Evolutionary conservation across 2,113 vertebrate genomes (phyloP), one percentile per base, ranked within the genome.

Genomic region (Pteropus alecto): DNA sequence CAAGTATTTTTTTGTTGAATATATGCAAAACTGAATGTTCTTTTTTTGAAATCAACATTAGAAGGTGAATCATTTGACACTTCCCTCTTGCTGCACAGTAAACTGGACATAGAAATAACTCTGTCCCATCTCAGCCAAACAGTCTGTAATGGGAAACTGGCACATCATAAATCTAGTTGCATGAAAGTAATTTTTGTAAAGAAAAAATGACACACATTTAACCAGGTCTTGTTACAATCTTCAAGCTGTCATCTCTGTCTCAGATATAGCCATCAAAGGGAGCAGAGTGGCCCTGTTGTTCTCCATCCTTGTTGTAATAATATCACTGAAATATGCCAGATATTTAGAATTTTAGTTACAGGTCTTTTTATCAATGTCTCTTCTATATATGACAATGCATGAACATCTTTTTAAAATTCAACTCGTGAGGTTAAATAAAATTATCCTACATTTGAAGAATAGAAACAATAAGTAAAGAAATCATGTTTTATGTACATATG

Each of bases 101-200:
- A 89, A 82, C 6, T 61, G 10, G 73, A 73, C 33, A 76, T 30
- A 82, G 24, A 2, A 46, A 48, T 87, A 86, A 71, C 51, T 76
- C 6, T 51, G 61, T 79, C 3, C 46, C 13, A 33, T 86, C 46
- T 94, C 67, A 74, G 65, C 67, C 56, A 73, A 74, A 93, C 90
- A 9, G 3, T 38, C 38, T 93, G 3, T 58, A 85, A 41, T 61
- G 67, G 48, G 87, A 93, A 81, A 61, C 21, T 61, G 87, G 26
- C 46, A 38, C 35, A 71, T 89, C 35, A 84, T 73, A 89, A 93
- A 88, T 96, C 86, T 65, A 87, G 28, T 67, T 22, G 7, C 38
- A 77, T 35, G 28, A 82, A 74, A 96, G 48, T 82, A 38, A 22
- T 54, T 82, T 96, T 91, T 85, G 16, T 56, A 74, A 93, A 95